Evolutionary conservation across 2,113 vertebrate species (phyloP).

Genomic region (Mirounga angustirostris): DNA sequence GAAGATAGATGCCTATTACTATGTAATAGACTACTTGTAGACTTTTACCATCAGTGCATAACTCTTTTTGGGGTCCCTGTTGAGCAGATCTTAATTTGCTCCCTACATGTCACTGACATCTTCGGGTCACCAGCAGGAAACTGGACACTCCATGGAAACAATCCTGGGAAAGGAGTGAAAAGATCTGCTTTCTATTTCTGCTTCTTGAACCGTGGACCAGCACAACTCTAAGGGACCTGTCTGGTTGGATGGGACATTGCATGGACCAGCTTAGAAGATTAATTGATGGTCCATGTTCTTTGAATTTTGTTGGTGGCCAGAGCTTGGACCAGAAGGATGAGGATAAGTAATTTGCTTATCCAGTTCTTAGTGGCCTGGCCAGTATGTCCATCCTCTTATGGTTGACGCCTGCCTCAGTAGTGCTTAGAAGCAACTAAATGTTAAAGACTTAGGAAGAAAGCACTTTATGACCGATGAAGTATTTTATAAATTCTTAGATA

Average conservation of each 20-base stretch:
- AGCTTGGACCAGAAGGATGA: not conserved
- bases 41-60: not conserved
- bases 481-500: not conserved
- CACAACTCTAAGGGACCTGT: not conserved
- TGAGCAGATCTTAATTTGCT: not conserved
- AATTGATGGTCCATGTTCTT: not conserved
- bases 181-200: not conserved
- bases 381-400: not conserved
- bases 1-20: not conserved
- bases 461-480: not conserved
- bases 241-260: not conserved
- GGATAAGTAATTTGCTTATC: not conserved
- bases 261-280: not conserved
- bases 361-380: not conserved
- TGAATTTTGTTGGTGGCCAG: not conserved
- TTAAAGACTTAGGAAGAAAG: not conserved
- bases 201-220: not conserved
- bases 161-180: not conserved
- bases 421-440: not conserved
- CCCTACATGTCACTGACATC: not conserved
- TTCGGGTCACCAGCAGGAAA: not conserved
- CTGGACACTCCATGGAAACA: not conserved
- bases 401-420: not conserved
- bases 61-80: not conserved
- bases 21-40: not conserved